These are phyloP conservation scores for Xiphophorus hellerii DNA, from an alignment of 2,113 vertebrate genomes.

Conservation along the genomic window DNA sequence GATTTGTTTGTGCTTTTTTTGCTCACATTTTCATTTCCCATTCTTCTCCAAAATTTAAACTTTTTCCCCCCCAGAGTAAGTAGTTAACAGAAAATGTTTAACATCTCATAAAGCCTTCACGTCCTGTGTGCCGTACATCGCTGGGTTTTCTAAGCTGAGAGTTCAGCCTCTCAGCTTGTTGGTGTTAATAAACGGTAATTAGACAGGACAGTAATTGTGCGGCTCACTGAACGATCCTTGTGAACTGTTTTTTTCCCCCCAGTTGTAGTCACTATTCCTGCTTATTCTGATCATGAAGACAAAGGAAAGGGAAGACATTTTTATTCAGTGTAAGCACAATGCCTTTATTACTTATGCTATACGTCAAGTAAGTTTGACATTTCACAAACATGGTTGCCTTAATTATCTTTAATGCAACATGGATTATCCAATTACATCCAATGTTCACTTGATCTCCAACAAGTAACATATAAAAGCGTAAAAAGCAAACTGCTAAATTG, in stretches of 20 bases:
- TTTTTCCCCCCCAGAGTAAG: too few relatives aligned
- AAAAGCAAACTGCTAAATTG: not conserved
- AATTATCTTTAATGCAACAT: not conserved
- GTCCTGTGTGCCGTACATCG: conserved; percentile 2
- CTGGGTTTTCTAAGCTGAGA: conserved; percentile 7
- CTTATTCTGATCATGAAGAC: not conserved
- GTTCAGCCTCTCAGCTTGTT: conserved; percentile 6
- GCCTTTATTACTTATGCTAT: too few relatives aligned
- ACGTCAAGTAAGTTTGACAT: too few relatives aligned
- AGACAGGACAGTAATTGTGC: conserved; percentile 54
- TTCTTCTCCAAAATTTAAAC: too few relatives aligned
- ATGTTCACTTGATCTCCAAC: not conserved
- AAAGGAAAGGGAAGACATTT: not conserved
- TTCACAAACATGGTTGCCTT: too few relatives aligned
- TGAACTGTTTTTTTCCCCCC: not conserved
- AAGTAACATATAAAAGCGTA: not conserved
- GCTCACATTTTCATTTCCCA: too few relatives aligned
- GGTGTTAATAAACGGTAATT: conserved; percentile 53
- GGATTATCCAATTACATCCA: not conserved
- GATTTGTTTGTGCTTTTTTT: too few relatives aligned
- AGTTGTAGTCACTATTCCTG: not conserved
- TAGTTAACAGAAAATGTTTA: not conserved
- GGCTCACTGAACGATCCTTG: conserved; percentile 28
- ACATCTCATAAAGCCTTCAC: not conserved
- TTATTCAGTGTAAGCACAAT: too few relatives aligned